Evolutionary conservation across 2,113 vertebrate species (phyloP).

Genomic region (Crotalus viridis): DNA sequence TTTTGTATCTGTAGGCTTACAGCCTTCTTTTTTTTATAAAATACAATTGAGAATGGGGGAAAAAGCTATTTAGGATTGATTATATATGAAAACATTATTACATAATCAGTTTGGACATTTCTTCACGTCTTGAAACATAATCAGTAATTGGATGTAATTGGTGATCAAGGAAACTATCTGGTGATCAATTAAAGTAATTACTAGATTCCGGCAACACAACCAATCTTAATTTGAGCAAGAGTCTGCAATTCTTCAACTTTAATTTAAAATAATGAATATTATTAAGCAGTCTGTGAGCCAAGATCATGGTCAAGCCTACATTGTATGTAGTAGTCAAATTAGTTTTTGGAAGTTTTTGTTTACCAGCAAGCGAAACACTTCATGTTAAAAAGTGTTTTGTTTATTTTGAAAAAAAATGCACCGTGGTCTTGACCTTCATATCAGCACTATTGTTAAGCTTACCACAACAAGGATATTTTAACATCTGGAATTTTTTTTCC

Average conservation of each 20-base stretch:
- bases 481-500: neutral
- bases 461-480: neutral
- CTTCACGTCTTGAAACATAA: slow-evolving; percentile 91
- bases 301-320: slow-evolving; percentile 78
- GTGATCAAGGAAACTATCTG: slow-evolving; percentile 95
- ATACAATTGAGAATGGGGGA: slow-evolving; percentile 81
- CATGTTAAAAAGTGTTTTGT: slow-evolving; percentile 40
- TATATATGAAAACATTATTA: slow-evolving; percentile 81
- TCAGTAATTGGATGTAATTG: slow-evolving; percentile 92
- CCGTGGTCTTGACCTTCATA: slow-evolving; percentile 16
- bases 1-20: slow-evolving; percentile 74
- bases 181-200: slow-evolving; percentile 99
- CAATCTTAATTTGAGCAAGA: slow-evolving; percentile 87
- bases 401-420: slow-evolving; percentile 28
- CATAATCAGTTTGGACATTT: slow-evolving; percentile 80
- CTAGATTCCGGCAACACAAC: slow-evolving; percentile 97
- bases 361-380: slow-evolving; percentile 60
- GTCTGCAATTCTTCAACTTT: slow-evolving; percentile 94
- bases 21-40: slow-evolving; percentile 75
- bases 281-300: slow-evolving; percentile 80
- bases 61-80: slow-evolving; percentile 87
- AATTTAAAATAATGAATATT: slow-evolving; percentile 91
- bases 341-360: slow-evolving; percentile 58
- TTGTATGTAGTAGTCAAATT: slow-evolving; percentile 53
- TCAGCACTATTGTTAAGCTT: neutral